These are phyloP conservation scores for Drosophila seclusa DNA, from an alignment of 2,888 invertebrate species.

Conservation along the genomic window DNA sequence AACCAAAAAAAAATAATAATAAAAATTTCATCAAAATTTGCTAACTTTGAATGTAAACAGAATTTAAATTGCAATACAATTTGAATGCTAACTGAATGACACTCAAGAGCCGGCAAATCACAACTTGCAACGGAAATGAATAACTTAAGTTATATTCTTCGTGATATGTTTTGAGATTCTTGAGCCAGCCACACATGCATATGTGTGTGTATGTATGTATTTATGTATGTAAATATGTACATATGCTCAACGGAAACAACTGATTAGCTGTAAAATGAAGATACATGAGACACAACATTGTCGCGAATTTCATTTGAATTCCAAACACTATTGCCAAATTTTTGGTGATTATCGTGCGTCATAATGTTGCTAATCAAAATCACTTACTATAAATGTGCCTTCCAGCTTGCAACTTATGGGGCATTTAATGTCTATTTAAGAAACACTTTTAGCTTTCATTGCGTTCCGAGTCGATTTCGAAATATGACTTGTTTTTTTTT, in stretches of 20 bases:
- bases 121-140: slow-evolving; percentile 31
- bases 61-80: slow-evolving; percentile 2
- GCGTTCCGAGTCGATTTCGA: not conserved
- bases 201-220: not conserved
- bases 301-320: not conserved
- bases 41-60: slow-evolving; percentile 23
- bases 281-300: not conserved
- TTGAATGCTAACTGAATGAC: slow-evolving; percentile 9
- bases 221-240: not conserved
- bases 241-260: slow-evolving; percentile 5
- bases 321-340: not conserved
- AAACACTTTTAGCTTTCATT: not conserved
- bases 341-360: not conserved
- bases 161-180: slow-evolving; percentile 3
- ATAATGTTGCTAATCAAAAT: not conserved
- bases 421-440: not conserved
- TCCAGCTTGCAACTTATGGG: not conserved
- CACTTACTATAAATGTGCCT: not conserved
- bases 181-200: not conserved
- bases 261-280: slow-evolving; percentile 8
- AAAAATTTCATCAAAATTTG: not conserved
- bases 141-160: slow-evolving; percentile 17
- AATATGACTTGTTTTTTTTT: not conserved
- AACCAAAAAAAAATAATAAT: not conserved
- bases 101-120: slow-evolving; percentile 3